phyloP scores from a whole-genome alignment of 2,888 invertebrate species.

The Chydorus sphaericus region DNA sequence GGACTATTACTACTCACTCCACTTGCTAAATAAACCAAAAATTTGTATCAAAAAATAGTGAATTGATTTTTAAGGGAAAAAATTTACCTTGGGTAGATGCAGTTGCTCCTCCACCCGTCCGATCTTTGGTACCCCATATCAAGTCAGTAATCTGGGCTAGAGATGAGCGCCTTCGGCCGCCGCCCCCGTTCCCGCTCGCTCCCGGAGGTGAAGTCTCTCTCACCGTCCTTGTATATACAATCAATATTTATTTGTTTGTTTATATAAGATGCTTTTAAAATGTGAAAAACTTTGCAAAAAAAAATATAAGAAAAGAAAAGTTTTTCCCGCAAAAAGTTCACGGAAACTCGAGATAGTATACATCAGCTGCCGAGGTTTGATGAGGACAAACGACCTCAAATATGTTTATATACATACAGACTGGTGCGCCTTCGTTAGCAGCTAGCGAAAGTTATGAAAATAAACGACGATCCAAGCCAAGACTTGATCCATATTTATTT shows the following conservation, averaged over 20 bases:
- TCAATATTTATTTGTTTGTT: neutral
- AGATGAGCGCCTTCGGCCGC: conserved; percentile 61
- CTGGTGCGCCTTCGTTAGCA: too few relatives aligned
- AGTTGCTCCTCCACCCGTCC: neutral
- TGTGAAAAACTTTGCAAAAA: too few relatives aligned
- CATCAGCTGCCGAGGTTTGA: too few relatives aligned
- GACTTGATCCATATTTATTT: too few relatives aligned
- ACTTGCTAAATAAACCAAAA: neutral
- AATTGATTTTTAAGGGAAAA: neutral
- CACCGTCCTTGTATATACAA: neutral
- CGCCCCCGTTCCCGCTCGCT: neutral
- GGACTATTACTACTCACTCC: neutral
- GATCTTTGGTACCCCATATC: conserved; percentile 47
- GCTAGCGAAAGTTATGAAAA: too few relatives aligned
- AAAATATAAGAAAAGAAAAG: too few relatives aligned
- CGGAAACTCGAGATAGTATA: too few relatives aligned
- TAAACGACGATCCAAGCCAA: too few relatives aligned
- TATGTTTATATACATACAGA: too few relatives aligned
- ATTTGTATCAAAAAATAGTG: neutral
- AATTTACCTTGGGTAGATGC: neutral
- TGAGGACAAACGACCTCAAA: too few relatives aligned
- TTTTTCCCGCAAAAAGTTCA: too few relatives aligned
- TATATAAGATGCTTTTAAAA: neutral
- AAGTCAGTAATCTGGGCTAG: conserved; percentile 79
- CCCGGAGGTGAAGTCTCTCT: conserved; percentile 1